These are phyloP conservation scores for Macrochelys suwanniensis DNA, from an alignment of 2,797 vertebrate genomes.

Conservation along the genomic window DNA sequence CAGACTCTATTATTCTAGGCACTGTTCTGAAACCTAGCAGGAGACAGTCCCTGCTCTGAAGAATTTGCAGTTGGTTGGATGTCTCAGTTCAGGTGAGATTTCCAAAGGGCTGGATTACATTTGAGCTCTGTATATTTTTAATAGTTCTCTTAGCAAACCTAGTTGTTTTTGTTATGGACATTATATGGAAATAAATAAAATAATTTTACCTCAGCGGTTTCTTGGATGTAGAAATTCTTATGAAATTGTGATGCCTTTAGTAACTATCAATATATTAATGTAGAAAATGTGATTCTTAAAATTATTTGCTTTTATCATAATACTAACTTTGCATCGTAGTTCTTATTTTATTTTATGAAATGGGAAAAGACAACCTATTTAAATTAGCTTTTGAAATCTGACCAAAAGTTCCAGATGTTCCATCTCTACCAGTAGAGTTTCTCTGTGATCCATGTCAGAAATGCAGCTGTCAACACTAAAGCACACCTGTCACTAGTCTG, in stretches of 20 bases:
- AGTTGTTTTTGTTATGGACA: neutral
- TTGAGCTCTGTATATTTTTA: neutral
- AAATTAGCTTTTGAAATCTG: conserved; percentile 76
- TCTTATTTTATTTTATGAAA: conserved; percentile 50
- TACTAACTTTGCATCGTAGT: neutral
- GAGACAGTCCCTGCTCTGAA: fast-evolving
- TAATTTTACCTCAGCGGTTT: neutral
- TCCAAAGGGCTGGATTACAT: neutral
- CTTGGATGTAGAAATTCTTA: neutral
- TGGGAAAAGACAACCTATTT: conserved; percentile 15
- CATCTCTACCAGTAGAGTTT: conserved; percentile 59
- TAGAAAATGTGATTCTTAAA: neutral
- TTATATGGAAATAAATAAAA: neutral
- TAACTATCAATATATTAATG: neutral
- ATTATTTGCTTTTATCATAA: neutral
- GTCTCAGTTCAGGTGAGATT: neutral
- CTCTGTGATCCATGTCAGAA: conserved; percentile 80
- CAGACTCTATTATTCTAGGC: neutral
- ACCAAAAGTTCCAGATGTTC: conserved; percentile 83
- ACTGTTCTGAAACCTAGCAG: neutral
- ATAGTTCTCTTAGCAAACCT: neutral
- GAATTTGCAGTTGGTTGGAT: neutral
- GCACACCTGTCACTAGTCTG: conserved; percentile 77
- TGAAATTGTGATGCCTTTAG: neutral
- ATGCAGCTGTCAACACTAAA: conserved; percentile 79